A percentile compares a stretch with the other conserved stretches of the same genome.
phyloP scores from a whole-genome alignment of 2,888 invertebrate genomes.

The Pteria penguin region DNA sequence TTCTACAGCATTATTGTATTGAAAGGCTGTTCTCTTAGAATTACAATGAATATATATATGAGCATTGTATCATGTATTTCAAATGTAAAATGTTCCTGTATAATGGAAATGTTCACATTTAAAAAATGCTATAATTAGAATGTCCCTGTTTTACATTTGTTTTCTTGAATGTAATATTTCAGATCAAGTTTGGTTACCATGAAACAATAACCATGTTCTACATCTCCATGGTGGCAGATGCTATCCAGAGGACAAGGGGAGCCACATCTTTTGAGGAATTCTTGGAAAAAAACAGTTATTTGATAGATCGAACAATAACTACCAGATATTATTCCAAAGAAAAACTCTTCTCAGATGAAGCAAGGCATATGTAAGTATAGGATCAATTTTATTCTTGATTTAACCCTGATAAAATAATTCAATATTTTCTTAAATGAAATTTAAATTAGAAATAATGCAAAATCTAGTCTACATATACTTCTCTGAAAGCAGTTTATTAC shows the following conservation, averaged over 20 bases:
- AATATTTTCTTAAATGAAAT: too few species aligned
- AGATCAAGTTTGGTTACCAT: slow-evolving; percentile 75
- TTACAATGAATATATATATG: too few species aligned
- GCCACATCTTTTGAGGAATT: slow-evolving; percentile 71
- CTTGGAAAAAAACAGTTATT: slow-evolving; percentile 63
- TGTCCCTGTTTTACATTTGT: not conserved
- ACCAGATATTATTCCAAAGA: slow-evolving; percentile 69
- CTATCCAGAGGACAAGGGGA: slow-evolving; percentile 55
- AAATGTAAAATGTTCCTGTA: not conserved
- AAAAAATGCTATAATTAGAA: too few species aligned
- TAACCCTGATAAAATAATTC: too few species aligned
- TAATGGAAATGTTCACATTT: not conserved
- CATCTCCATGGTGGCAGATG: slow-evolving; percentile 72
- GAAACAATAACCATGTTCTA: slow-evolving; percentile 79
- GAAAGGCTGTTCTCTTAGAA: too few species aligned
- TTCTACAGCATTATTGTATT: too few species aligned
- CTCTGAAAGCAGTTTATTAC: too few species aligned
- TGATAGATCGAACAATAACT: slow-evolving; percentile 63
- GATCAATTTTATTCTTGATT: too few species aligned
- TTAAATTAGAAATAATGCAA: too few species aligned
- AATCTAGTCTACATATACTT: too few species aligned
- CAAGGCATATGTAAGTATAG: slow-evolving; percentile 66
- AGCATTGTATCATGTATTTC: too few species aligned
- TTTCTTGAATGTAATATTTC: too few species aligned
- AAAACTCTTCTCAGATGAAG: slow-evolving; percentile 58